These are phyloP conservation scores for Halichoerus grypus DNA, from an alignment of 2,113 vertebrate species.

Conservation along the genomic window DNA sequence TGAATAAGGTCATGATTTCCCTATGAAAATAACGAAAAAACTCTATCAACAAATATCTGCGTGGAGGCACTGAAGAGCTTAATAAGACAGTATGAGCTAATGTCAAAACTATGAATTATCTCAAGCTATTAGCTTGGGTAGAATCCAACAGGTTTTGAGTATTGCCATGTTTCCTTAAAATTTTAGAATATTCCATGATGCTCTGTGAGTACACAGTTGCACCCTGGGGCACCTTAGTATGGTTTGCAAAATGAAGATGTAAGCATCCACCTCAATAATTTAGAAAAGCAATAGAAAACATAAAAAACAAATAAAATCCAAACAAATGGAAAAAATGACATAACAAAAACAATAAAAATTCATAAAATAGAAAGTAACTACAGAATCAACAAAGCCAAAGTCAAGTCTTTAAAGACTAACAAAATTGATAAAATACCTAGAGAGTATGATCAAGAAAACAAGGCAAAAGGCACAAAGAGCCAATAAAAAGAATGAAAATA, in stretches of 20 bases:
- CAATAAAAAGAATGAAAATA: not conserved
- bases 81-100: not conserved
- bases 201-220: not conserved
- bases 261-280: not conserved
- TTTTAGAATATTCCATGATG: not conserved
- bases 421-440: not conserved
- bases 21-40: constrained; percentile 2
- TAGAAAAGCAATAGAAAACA: constrained; percentile 11
- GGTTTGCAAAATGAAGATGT: not conserved
- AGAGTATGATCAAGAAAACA: not conserved
- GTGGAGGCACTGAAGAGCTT: not conserved
- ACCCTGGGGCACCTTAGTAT: not conserved
- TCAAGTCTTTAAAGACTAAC: not conserved
- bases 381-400: not conserved
- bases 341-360: not conserved
- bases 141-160: not conserved
- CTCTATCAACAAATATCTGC: not conserved
- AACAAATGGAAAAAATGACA: not conserved
- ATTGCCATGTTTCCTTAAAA: not conserved
- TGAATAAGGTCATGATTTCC: not conserved
- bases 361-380: not conserved
- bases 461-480: not conserved
- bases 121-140: not conserved
- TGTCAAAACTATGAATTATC: not conserved
- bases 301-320: not conserved